These are phyloP conservation scores for Varanus komodoensis DNA, from an alignment of 2,113 vertebrate species.

Conservation along the genomic window DNA sequence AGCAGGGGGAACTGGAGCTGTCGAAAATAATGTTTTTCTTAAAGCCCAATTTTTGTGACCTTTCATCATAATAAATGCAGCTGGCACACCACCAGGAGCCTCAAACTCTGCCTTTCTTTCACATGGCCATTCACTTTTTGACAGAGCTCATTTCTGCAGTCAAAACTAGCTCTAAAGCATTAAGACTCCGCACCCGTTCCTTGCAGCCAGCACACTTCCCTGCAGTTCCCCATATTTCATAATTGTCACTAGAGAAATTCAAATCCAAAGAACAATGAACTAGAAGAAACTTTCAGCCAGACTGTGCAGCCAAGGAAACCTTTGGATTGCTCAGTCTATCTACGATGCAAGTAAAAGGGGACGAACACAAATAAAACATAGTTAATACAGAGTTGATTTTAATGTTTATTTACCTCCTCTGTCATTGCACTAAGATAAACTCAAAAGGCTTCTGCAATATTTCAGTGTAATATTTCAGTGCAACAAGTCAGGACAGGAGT, in stretches of 20 bases:
- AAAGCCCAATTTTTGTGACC: neutral
- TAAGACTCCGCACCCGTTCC: slow-evolving; percentile 6
- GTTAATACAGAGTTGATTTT: neutral
- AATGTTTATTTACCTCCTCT: neutral
- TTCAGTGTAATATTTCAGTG: neutral
- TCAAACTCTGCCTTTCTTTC: neutral
- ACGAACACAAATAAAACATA: too few species aligned
- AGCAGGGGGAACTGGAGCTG: neutral
- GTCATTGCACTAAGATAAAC: neutral
- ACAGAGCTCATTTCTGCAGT: slow-evolving; percentile 22
- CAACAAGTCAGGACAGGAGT: neutral
- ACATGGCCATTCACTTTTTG: slow-evolving; percentile 8
- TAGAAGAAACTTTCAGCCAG: neutral
- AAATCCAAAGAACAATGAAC: slow-evolving; percentile 4
- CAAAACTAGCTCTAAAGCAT: slow-evolving; percentile 8
- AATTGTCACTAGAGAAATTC: neutral
- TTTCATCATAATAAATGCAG: neutral
- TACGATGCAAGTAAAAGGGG: neutral
- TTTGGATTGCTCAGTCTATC: neutral
- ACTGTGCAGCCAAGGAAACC: neutral
- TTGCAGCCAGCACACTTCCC: neutral
- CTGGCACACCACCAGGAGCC: neutral
- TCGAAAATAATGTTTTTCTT: neutral
- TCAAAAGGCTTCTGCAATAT: neutral
- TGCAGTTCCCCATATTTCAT: slow-evolving; percentile 7